Conservation (phyloP, 2,113 vertebrate genomes). For the Hippocampus zosterae region DNA sequence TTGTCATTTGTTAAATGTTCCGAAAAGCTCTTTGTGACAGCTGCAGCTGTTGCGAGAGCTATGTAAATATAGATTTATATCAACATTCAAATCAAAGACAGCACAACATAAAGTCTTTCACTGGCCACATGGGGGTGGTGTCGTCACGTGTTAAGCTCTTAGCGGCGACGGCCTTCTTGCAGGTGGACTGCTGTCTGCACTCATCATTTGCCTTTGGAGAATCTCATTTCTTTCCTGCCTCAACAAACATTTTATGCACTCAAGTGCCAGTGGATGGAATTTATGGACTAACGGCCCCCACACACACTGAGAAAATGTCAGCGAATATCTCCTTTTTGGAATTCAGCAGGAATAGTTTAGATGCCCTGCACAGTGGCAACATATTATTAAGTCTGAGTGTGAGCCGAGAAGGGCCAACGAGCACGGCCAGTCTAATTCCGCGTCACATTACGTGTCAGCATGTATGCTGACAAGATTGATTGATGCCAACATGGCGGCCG, state of each 20-base stretch:
- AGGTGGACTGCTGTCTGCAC: constrained; percentile 49
- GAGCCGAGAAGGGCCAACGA: constrained; percentile 45
- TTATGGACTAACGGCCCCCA: constrained; percentile 30
- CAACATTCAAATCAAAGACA: neutral
- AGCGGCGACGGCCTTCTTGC: constrained; percentile 32
- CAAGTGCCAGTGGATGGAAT: constrained; percentile 38
- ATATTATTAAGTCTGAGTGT: constrained; percentile 25
- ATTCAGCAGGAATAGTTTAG: constrained; percentile 33
- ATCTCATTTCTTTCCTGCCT: constrained; percentile 13
- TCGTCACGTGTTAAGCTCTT: neutral
- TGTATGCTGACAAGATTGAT: constrained; percentile 35
- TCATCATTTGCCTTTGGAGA: constrained; percentile 26
- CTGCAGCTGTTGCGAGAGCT: too few species aligned
- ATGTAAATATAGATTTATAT: too few species aligned
- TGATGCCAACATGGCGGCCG: constrained; percentile 33
- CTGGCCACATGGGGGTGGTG: constrained; percentile 46
- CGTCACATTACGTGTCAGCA: constrained; percentile 22
- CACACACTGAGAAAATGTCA: constrained; percentile 28
- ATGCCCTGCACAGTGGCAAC: constrained; percentile 28
- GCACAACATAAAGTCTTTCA: neutral
- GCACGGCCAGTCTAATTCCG: constrained; percentile 42
- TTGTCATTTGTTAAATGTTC: too few species aligned
- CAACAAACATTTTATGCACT: constrained; percentile 27
- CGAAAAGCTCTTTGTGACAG: too few species aligned
- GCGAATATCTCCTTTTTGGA: constrained; percentile 6